These are phyloP conservation scores for Dryoscopus gambensis DNA, from an alignment of 2,113 vertebrate species.

Conservation along the genomic window DNA sequence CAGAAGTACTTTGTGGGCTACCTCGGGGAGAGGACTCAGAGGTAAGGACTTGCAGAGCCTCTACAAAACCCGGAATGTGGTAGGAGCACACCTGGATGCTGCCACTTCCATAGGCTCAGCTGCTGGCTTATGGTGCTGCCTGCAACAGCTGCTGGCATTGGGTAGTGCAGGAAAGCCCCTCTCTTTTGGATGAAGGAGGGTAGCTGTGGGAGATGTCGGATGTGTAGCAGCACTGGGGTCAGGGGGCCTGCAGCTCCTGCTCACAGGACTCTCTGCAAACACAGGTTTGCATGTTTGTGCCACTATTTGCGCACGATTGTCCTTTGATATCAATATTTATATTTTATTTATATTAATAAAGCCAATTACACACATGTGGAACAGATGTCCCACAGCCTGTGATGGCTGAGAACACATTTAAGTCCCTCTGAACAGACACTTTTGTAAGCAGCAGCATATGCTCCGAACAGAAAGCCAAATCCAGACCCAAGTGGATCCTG, in stretches of 20 bases:
- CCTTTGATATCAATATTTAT: not conserved
- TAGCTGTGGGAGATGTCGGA: rapidly evolving
- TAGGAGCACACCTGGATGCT: not conserved
- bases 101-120: not conserved
- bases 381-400: not conserved
- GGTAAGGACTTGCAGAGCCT: constrained; percentile 66
- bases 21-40: constrained; percentile 89
- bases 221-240: not conserved
- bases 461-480: not conserved
- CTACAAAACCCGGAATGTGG: not conserved
- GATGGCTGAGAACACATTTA: not conserved
- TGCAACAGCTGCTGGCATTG: not conserved
- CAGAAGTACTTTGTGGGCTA: constrained; percentile 97
- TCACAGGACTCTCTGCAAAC: not conserved
- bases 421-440: not conserved
- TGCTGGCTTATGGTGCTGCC: not conserved
- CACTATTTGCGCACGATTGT: not conserved
- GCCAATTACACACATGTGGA: not conserved
- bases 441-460: not conserved
- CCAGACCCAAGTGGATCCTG: not conserved
- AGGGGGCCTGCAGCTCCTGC: not conserved
- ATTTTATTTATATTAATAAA: not conserved
- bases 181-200: not conserved
- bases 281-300: not conserved
- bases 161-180: not conserved